A percentile compares a stretch with the other conserved stretches of the same genome.
Conservation (phyloP, 2,797 vertebrate genomes). For the Clamator glandarius region DNA sequence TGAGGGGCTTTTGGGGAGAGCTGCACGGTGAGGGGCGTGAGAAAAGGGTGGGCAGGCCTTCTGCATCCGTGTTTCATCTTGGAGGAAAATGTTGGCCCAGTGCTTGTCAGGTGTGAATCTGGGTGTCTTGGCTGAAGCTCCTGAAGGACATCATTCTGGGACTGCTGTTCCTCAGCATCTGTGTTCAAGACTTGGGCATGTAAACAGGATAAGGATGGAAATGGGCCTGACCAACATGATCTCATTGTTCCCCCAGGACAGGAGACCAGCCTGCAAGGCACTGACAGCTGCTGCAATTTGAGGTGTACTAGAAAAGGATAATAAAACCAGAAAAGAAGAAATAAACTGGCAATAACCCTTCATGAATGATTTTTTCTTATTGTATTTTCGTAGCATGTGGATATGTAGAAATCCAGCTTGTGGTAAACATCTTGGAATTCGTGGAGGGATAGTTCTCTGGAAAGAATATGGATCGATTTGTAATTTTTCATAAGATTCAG, state of each 20-base stretch:
- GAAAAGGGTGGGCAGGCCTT: background rate
- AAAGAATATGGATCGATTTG: background rate
- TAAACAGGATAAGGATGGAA: conserved; percentile 37
- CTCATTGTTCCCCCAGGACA: background rate
- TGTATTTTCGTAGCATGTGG: background rate
- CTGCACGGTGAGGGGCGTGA: fast-evolving
- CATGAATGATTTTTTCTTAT: background rate
- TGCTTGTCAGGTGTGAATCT: background rate
- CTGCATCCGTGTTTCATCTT: fast-evolving
- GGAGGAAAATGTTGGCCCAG: background rate
- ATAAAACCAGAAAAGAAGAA: background rate
- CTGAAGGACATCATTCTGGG: background rate
- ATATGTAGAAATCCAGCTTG: background rate
- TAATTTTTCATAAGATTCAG: background rate
- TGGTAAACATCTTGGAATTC: background rate
- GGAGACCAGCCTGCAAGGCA: background rate
- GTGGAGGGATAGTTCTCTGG: background rate
- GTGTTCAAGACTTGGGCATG: fast-evolving
- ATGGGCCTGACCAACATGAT: background rate
- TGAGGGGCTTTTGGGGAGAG: background rate
- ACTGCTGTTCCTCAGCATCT: background rate
- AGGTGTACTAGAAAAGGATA: background rate
- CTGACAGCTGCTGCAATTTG: background rate
- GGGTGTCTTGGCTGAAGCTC: conserved; percentile 18
- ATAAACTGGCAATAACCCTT: background rate